These are phyloP conservation scores for Diarsia mendica DNA, from an alignment of 2,888 invertebrate genomes.

Conservation along the genomic window DNA sequence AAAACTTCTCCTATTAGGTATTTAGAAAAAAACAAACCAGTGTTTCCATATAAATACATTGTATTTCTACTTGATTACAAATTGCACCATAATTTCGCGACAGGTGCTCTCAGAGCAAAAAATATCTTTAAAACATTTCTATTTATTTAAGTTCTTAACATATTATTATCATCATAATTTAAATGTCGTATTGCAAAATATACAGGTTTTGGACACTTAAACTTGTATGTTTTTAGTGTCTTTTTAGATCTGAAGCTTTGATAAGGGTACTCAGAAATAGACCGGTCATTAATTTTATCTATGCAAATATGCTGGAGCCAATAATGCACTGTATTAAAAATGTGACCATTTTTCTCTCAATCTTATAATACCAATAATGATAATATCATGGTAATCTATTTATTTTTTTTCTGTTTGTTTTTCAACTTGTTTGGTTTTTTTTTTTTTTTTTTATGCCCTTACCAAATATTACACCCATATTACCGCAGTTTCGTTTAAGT, in stretches of 20 bases:
- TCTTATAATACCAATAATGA: no score
- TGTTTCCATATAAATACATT: neutral
- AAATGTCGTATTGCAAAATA: slow-evolving; percentile 1
- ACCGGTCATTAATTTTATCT: neutral
- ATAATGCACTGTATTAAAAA: neutral
- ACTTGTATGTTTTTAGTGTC: neutral
- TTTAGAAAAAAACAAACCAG: neutral
- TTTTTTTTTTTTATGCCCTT: no score
- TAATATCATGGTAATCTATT: no score
- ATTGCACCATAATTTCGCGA: neutral
- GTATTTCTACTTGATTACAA: neutral
- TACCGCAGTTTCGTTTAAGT: no score
- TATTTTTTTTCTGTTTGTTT: no score
- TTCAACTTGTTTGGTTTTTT: no score
- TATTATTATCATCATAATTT: neutral
- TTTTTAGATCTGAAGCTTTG: neutral
- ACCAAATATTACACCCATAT: no score
- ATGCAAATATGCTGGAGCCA: neutral
- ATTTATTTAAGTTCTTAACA: neutral
- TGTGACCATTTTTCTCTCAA: neutral
- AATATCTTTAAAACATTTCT: no score
- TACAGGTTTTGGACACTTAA: neutral
- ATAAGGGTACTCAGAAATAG: neutral
- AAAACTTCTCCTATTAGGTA: no score
- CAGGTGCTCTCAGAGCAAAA: neutral